Evolutionary conservation across 2,888 invertebrate genomes (phyloP).

Genomic region (Noctua pronuba): DNA sequence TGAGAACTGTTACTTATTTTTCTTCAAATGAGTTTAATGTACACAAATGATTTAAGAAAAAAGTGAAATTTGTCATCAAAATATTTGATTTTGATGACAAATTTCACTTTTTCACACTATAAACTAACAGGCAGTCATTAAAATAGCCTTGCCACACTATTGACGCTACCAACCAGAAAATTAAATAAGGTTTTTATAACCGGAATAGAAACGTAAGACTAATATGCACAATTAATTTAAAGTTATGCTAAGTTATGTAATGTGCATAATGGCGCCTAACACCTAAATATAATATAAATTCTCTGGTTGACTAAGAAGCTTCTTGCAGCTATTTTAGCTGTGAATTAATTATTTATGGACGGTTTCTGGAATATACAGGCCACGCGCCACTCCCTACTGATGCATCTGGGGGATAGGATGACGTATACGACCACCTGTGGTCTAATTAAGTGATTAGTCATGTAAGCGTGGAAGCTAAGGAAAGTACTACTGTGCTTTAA

Average conservation of each 20-base stretch:
- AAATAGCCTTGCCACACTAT: constrained; percentile 23
- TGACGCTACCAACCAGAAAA: constrained; percentile 32
- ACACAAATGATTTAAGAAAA: neutral
- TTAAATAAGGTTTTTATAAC: constrained; percentile 30
- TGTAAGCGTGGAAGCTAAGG: neutral
- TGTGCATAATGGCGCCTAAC: constrained; percentile 36
- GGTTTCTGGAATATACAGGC: neutral
- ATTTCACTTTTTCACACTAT: no score
- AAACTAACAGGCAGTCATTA: constrained; percentile 14
- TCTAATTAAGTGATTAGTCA: constrained; percentile 37
- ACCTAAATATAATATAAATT: constrained; percentile 16
- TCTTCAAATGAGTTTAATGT: neutral
- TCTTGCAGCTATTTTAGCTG: constrained; percentile 18
- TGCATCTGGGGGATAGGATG: constrained; percentile 34
- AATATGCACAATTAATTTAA: constrained; percentile 49
- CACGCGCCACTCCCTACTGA: constrained; percentile 20
- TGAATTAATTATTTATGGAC: constrained; percentile 17
- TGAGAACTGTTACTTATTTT: neutral
- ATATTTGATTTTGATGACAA: no score
- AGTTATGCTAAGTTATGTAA: constrained; percentile 49
- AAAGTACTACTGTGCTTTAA: neutral
- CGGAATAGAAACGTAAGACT: constrained; percentile 37
- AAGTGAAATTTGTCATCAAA: neutral
- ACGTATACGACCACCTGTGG: constrained; percentile 6
- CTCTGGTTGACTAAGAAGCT: constrained; percentile 11